Evolutionary conservation across 2,888 invertebrate genomes (phyloP), one percentile per base, ranked within the genome.

Genomic region (Eledona agricola): DNA sequence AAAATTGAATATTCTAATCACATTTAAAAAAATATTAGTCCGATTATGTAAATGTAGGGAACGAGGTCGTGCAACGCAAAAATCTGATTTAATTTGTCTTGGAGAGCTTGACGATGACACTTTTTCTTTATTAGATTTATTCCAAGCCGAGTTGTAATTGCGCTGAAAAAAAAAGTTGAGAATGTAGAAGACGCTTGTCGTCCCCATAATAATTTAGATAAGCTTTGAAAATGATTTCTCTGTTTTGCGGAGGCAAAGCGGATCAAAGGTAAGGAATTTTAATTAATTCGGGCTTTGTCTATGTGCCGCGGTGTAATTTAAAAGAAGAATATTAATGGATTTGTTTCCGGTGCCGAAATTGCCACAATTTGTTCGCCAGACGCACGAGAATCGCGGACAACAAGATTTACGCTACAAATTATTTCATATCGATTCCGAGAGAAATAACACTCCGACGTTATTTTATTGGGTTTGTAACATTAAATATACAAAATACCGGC

Each of bases 91-190:
- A 17, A 32, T 16, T 7, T 32, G 7, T 3, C 17, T 16, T 16
- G 31, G 31, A 32, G 9, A 32, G 9, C 11, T 16, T n/a, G n/a
- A n/a, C n/a, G n/a, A n/a, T n/a, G n/a, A n/a, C n/a, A n/a, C n/a
- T n/a, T n/a, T n/a, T 16, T 31, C 31, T 32, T 32, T 32, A 32
- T 32, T 32, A 17, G 31, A 16, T 32, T 32, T 32, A 16, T 32
- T 32, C 17, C 9, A 4, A 17, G 3, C 9, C 7, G 16, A 16
- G 3, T 1, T 7, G 5, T 32, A 32, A 32, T 32, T 32, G 17
- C 20, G n/a, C n/a, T n/a, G 34, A 20, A 32, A 17, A 32, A 13
- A 32, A 19, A 32, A 16, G 19, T 10, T 22, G 34, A 19, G n/a
- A 34, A 10, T 16, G 7, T 10, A 10, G 17, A 32, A 32, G 17